phyloP scores from a whole-genome alignment of 2,113 vertebrate genomes.

The Gopherus evgoodei region DNA sequence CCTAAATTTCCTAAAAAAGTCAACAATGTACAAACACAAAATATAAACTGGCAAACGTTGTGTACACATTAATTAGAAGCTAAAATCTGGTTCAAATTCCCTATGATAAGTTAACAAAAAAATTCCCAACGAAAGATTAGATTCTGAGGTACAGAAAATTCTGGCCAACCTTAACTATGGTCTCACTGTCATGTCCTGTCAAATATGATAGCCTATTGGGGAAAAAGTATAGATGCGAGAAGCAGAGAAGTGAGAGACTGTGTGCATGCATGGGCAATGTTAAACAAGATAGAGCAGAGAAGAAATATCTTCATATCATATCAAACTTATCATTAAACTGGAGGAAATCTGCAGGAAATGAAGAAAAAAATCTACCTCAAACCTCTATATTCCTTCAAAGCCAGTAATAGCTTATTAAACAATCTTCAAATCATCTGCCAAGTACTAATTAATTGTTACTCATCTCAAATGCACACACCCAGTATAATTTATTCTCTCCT shows the following conservation, averaged over 20 bases:
- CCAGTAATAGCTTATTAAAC: slow-evolving; percentile 6
- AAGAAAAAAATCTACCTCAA: not conserved
- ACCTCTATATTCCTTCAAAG: slow-evolving; percentile 13
- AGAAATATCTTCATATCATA: slow-evolving; percentile 12
- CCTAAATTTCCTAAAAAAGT: not conserved
- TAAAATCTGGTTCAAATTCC: not conserved
- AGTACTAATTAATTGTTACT: not conserved
- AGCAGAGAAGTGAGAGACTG: not conserved
- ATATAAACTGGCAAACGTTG: not conserved
- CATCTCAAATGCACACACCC: slow-evolving; percentile 53
- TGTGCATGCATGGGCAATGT: not conserved
- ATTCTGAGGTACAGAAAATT: not conserved
- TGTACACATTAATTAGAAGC: not conserved
- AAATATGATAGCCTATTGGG: not conserved
- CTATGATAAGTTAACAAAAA: not conserved
- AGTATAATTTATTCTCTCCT: slow-evolving; percentile 22
- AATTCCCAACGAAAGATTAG: not conserved
- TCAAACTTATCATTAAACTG: not conserved
- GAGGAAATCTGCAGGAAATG: not conserved
- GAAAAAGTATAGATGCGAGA: not conserved
- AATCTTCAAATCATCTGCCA: not conserved
- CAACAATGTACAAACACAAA: not conserved
- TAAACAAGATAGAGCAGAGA: not conserved
- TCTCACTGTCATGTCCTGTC: not conserved
- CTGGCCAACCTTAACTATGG: not conserved